Evolutionary conservation across 2,113 vertebrate species (phyloP).

Genomic region (Centrocercus urophasianus): DNA sequence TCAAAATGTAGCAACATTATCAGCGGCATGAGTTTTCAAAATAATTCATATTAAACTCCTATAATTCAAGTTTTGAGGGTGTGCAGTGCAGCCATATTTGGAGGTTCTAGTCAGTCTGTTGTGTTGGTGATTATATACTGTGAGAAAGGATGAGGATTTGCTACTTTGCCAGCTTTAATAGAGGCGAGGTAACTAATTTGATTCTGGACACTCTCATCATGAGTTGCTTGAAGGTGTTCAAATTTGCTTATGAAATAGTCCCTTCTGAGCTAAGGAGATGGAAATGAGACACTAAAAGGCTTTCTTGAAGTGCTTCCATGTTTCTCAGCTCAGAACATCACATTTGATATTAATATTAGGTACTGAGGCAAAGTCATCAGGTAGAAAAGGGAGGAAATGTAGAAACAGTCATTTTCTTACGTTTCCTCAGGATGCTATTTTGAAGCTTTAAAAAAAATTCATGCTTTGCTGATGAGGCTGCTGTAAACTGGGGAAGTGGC

Average conservation of each 20-base stretch:
- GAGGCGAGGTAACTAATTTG: constrained; percentile 51
- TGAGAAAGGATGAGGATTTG: neutral
- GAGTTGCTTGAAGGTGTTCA: constrained; percentile 59
- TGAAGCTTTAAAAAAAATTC: constrained; percentile 41
- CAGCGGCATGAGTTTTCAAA: neutral
- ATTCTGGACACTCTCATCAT: constrained; percentile 50
- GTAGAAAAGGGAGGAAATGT: constrained; percentile 33
- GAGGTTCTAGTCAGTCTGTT: neutral
- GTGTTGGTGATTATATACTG: neutral
- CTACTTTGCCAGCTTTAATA: constrained; percentile 52
- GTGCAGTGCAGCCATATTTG: constrained; percentile 6
- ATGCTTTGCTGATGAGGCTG: constrained; percentile 56
- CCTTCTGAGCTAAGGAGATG: constrained; percentile 51
- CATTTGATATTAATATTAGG: constrained; percentile 68
- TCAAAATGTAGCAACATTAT: neutral
- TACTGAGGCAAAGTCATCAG: constrained; percentile 71
- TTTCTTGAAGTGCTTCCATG: constrained; percentile 55
- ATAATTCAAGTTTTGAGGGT: neutral
- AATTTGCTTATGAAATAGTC: constrained; percentile 67
- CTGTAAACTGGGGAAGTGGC: constrained; percentile 61
- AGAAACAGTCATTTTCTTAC: constrained; percentile 56
- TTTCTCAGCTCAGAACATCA: constrained; percentile 54
- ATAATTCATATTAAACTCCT: neutral
- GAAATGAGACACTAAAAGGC: constrained; percentile 64
- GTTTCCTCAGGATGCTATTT: constrained; percentile 68